Base-by-base conservation (phyloP, 2,888 invertebrate genomes). In the Drosophila pegasa region DNA sequence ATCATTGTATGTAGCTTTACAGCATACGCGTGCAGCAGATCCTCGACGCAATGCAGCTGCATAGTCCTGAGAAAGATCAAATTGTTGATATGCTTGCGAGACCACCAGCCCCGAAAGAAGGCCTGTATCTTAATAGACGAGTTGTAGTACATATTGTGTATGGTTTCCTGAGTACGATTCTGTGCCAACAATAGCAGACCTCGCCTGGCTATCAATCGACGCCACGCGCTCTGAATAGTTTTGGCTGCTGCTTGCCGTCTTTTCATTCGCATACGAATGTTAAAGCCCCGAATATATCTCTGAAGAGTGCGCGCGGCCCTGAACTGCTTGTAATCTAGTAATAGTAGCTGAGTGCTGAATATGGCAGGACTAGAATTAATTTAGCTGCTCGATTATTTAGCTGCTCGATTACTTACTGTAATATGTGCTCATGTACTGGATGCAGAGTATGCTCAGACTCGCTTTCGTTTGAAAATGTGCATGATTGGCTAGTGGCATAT, bases 291-390 rank as follows among this genome's bases (percentile, higher is more conserved):
- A 22, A 73, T 65, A 7, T 41, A 4, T 1, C 74, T 58, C 57
- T 91, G 92, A 45, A 92, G 90, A 0, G 18, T 47, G 7, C 90
- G 83, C 3, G 90, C 90, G 0, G 91, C 85, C 48, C 84, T 79
- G 37, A 90, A 91, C 38, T 87, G 75, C 3, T 72, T 70, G 51
- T 85, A 83, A 14, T 91, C 91, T 25, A 80, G 66, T 1, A 90
- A 8, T 4, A 78, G 20, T 6, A 70, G 6, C 0, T 76, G 67
- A 0, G 68, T 74, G 55, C 89, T 90, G 16, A 1, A 2, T 4
- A 10, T 4, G 2, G 2, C 8, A 16, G 5, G 10, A n/a, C 16
- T 38, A 0, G 18, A 10, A 38, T 18, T 38, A 10, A 4, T 10
- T 38, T 16, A 25, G 25, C 6, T 25, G 25, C n/a, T n/a, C n/a